These are phyloP conservation scores for Turritopsis rubra DNA, from an alignment of 30 jellyfish, hydroid and myxozoan genomes.

Conservation along the genomic window DNA sequence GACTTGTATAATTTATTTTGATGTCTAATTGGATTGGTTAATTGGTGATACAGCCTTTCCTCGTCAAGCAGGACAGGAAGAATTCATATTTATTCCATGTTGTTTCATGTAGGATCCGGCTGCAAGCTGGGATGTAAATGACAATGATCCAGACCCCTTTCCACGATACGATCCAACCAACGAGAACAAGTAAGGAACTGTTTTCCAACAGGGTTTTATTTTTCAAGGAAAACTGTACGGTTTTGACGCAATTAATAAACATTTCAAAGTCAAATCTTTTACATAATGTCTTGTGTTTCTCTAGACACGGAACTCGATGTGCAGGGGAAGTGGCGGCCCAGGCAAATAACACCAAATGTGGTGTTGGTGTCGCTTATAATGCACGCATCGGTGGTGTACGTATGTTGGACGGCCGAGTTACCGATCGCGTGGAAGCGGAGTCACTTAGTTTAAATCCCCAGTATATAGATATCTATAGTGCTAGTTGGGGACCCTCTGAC, in stretches of 20 bases:
- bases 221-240: not conserved
- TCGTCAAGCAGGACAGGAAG: too few relatives aligned
- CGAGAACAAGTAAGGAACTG: constrained; percentile 83
- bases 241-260: not conserved
- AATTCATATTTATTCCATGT: too few relatives aligned
- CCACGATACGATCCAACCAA: constrained; percentile 98
- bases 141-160: constrained; percentile 98
- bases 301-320: constrained; percentile 99
- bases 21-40: too few relatives aligned
- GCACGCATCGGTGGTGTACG: constrained; percentile 99
- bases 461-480: constrained; percentile 96
- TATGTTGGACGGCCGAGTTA: constrained; percentile 99
- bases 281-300: not conserved
- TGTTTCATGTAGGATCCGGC: constrained; percentile 80
- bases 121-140: constrained; percentile 99
- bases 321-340: constrained; percentile 99
- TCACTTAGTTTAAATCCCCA: constrained; percentile 98
- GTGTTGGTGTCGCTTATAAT: constrained; percentile 98
- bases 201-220: not conserved
- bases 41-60: too few relatives aligned
- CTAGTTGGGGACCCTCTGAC: constrained; percentile 99
- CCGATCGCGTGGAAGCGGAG: constrained; percentile 99
- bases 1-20: too few relatives aligned
- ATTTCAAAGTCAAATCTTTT: not conserved
- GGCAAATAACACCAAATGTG: constrained; percentile 97